Percentiles rank a stretch among this genome's conserved stretches.
These are phyloP conservation scores for Quadroppia sp. DNA, from an alignment of 2,888 invertebrate species.

Conservation along the genomic window DNA sequence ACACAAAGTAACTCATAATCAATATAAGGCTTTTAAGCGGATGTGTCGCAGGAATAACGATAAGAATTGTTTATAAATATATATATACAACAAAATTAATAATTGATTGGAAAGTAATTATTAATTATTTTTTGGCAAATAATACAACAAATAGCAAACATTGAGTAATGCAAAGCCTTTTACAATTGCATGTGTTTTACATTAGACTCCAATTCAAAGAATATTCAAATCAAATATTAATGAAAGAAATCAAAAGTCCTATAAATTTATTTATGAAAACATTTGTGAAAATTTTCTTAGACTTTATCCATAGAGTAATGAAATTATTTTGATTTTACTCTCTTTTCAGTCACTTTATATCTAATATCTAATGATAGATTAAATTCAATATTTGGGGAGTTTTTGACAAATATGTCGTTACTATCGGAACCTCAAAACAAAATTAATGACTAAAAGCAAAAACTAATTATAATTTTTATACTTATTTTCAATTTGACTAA, in stretches of 20 bases:
- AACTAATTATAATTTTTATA: constrained; percentile 33
- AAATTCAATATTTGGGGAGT: constrained; percentile 12
- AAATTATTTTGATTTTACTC: too few species aligned
- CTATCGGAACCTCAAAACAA: constrained; percentile 26
- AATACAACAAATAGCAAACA: background rate
- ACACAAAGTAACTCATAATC: constrained; percentile 23
- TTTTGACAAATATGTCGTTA: constrained; percentile 29
- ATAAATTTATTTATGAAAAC: too few species aligned
- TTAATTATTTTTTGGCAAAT: background rate
- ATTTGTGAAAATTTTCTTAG: too few species aligned
- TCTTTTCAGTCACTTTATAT: too few species aligned
- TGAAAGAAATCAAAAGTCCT: too few species aligned
- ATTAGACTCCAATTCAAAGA: too few species aligned
- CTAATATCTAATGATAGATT: constrained; percentile 8
- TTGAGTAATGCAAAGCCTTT: background rate
- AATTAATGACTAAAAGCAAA: constrained; percentile 13
- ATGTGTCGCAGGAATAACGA: constrained; percentile 22
- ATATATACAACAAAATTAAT: constrained; percentile 16
- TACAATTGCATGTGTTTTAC: too few species aligned
- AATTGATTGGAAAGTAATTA: constrained; percentile 12
- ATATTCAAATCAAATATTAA: too few species aligned
- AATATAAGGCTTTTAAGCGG: constrained; percentile 27
- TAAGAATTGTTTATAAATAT: too few species aligned
- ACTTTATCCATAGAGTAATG: too few species aligned
- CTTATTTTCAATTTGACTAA: constrained; percentile 8